Conservation (phyloP, 1,140 invertebrate genomes). For the Aphelenchoides fujianensis region DNA sequence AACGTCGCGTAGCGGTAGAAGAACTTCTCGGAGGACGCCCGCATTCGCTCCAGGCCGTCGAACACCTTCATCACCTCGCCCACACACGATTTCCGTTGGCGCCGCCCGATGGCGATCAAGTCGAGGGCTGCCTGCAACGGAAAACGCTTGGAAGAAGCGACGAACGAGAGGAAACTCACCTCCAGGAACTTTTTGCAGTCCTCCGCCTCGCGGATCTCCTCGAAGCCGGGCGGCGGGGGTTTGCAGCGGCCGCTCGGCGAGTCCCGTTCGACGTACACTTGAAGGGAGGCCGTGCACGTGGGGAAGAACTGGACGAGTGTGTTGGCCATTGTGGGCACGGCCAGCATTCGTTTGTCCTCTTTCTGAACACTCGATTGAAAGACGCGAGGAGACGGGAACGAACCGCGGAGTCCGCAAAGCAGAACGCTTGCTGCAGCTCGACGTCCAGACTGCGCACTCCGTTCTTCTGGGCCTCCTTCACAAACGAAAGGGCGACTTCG, state of each 20-base stretch:
- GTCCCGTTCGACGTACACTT: not conserved
- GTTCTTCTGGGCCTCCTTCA: slow-evolving; percentile 17
- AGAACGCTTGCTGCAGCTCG: slow-evolving; percentile 10
- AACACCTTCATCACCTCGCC: slow-evolving; percentile 6
- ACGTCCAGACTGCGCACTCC: not conserved
- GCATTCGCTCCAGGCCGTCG: not conserved
- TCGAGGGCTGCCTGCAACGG: not conserved
- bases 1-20: slow-evolving; percentile 18
- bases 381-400: not conserved
- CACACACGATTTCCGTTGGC: slow-evolving; percentile 7
- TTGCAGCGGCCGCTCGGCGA: not conserved
- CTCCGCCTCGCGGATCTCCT: not conserved
- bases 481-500: not conserved
- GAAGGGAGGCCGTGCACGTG: not conserved
- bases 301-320: not conserved
- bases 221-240: not conserved
- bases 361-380: not conserved
- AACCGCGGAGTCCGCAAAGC: slow-evolving; percentile 1
- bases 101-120: not conserved
- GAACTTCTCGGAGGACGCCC: not conserved
- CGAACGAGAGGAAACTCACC: no score
- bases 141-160: no score
- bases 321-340: not conserved
- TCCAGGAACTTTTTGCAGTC: not conserved
- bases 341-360: not conserved